phyloP scores from a whole-genome alignment of 2,797 vertebrate genomes.

The Cirrhinus mrigala region DNA sequence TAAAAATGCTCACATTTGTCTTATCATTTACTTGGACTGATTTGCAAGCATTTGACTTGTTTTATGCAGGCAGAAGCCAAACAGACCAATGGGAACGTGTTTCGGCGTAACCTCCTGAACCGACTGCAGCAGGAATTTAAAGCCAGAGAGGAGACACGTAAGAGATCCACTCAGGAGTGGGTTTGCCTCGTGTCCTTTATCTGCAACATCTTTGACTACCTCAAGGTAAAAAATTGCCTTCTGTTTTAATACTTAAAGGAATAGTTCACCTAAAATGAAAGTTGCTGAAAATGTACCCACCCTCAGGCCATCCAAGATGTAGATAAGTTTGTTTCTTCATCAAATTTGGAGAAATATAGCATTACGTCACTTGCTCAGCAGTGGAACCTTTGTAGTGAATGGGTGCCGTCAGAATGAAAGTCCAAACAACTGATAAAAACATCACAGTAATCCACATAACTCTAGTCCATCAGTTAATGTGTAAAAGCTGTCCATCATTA shows the following conservation, averaged over 20 bases:
- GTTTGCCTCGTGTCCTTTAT: slow-evolving; percentile 96
- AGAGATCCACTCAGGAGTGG: slow-evolving; percentile 90
- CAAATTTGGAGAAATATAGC: background rate
- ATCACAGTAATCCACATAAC: background rate
- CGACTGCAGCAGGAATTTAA: slow-evolving; percentile 94
- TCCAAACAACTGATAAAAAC: background rate
- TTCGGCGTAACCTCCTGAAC: slow-evolving; percentile 91
- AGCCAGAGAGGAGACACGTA: slow-evolving; percentile 86
- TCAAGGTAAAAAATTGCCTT: slow-evolving; percentile 77
- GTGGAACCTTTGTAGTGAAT: background rate
- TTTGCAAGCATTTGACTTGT: background rate
- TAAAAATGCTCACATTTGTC: background rate
- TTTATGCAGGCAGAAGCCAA: slow-evolving; percentile 88
- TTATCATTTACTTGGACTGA: background rate
- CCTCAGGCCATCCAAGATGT: background rate
- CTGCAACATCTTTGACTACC: slow-evolving; percentile 97
- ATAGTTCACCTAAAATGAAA: background rate
- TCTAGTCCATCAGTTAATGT: background rate
- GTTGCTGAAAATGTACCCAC: background rate
- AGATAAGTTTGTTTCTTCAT: background rate
- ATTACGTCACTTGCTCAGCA: background rate
- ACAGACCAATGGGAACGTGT: slow-evolving; percentile 85
- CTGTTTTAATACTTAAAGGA: background rate
- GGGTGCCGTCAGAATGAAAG: too few relatives aligned
- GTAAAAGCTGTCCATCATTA: background rate